Evolutionary conservation across 2,888 invertebrate species (phyloP).

Genomic region (Thecophora atra): DNA sequence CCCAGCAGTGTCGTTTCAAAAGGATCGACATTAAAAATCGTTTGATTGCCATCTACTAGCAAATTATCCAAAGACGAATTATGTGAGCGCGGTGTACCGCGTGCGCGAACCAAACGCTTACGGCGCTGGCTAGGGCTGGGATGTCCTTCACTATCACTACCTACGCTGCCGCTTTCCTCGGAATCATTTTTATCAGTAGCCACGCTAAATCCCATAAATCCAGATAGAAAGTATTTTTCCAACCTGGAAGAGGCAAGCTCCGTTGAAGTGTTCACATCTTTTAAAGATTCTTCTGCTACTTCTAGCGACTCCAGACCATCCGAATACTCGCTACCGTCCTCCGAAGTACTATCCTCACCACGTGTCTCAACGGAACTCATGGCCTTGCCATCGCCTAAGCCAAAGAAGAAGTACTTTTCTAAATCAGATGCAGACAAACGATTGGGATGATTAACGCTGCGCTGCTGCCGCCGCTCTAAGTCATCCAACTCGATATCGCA

Average conservation of each 20-base stretch:
- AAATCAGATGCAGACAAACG: constrained; percentile 82
- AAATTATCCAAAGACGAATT: constrained; percentile 84
- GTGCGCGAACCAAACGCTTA: constrained; percentile 81
- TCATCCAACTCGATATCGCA: constrained; percentile 49
- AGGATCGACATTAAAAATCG: constrained; percentile 45
- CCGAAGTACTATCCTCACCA: constrained; percentile 75
- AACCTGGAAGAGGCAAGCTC: constrained; percentile 84
- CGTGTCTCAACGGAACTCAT: constrained; percentile 66
- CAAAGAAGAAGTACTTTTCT: constrained; percentile 91
- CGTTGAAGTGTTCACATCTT: constrained; percentile 71
- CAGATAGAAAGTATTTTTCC: constrained; percentile 89
- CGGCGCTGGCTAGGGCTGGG: constrained; percentile 88
- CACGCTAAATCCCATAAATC: constrained; percentile 82
- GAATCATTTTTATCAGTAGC: constrained; percentile 72
- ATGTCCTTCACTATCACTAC: constrained; percentile 88
- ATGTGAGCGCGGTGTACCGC: constrained; percentile 84
- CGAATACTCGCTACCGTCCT: constrained; percentile 86
- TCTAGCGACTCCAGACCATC: constrained; percentile 79
- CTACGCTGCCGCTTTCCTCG: constrained; percentile 85
- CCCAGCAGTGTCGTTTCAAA: constrained; percentile 54
- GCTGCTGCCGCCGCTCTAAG: constrained; percentile 65
- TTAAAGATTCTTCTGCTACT: constrained; percentile 68
- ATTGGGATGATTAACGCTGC: constrained; percentile 66
- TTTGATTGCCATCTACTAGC: constrained; percentile 65
- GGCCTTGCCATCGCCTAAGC: constrained; percentile 76